These are phyloP conservation scores for Lophochroa leadbeateri DNA, from an alignment of 2,113 vertebrate species.

Conservation along the genomic window DNA sequence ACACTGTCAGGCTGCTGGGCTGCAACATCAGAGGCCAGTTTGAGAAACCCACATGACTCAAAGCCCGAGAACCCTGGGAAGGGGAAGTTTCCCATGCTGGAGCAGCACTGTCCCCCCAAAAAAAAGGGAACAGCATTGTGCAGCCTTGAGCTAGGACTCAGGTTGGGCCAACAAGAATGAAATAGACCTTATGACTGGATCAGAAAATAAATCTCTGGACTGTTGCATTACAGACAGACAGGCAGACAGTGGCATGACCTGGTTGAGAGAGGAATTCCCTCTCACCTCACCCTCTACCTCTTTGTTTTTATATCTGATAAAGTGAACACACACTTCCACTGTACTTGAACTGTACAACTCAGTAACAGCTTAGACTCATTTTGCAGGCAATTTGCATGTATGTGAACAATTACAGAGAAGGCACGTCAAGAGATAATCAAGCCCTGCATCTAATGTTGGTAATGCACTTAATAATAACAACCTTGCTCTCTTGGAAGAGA, in stretches of 20 bases:
- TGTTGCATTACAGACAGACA: neutral
- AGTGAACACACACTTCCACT: neutral
- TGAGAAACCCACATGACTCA: neutral
- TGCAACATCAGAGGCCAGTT: neutral
- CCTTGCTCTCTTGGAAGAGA: slow-evolving; percentile 31
- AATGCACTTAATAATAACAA: slow-evolving; percentile 54
- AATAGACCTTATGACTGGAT: neutral
- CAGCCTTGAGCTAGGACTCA: neutral
- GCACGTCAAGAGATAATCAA: slow-evolving; percentile 22
- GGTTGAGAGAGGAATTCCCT: neutral
- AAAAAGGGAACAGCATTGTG: neutral
- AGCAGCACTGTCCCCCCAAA: neutral
- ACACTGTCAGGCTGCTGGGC: neutral
- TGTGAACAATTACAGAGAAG: slow-evolving; percentile 23
- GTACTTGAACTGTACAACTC: neutral
- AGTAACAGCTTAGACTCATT: neutral
- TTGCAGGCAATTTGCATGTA: slow-evolving; percentile 26
- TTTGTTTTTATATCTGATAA: neutral
- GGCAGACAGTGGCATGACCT: fast-evolving
- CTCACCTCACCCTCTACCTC: neutral
- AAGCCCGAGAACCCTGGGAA: neutral
- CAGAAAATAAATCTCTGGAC: neutral
- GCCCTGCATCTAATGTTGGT: slow-evolving; percentile 47
- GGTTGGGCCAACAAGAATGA: neutral
- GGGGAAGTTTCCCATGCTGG: neutral